Evolutionary conservation across 2,888 invertebrate genomes (phyloP).

Genomic region (Agonopterix subpropinquella): DNA sequence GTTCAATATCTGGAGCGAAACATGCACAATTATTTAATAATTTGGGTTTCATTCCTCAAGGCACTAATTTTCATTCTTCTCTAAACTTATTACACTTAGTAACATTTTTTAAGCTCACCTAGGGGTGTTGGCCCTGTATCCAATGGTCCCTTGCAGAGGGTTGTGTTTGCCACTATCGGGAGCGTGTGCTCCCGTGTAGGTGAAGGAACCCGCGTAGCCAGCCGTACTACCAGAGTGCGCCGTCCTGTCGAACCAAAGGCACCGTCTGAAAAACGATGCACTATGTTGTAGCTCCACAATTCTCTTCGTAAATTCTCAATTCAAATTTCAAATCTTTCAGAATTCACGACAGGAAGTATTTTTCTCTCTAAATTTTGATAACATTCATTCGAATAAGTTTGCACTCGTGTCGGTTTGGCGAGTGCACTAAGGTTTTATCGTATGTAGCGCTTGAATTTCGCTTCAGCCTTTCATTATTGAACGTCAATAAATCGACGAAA

Average conservation of each 20-base stretch:
- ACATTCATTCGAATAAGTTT: slow-evolving; percentile 21
- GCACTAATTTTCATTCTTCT: not conserved
- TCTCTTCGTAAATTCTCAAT: slow-evolving; percentile 1
- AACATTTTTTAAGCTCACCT: slow-evolving; percentile 66
- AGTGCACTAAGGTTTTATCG: slow-evolving; percentile 26
- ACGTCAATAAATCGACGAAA: slow-evolving; percentile 57
- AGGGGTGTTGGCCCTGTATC: slow-evolving; percentile 78
- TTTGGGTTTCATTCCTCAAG: not conserved
- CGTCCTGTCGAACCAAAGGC: slow-evolving; percentile 84
- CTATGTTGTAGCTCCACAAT: slow-evolving; percentile 37
- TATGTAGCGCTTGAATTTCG: slow-evolving; percentile 49
- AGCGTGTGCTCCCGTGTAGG: slow-evolving; percentile 64
- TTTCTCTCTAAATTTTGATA: slow-evolving; percentile 3
- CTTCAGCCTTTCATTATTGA: slow-evolving; percentile 35
- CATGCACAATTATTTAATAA: not conserved
- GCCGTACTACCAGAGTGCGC: slow-evolving; percentile 79
- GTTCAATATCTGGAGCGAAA: too few species aligned
- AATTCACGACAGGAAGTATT: not conserved
- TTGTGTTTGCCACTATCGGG: slow-evolving; percentile 69
- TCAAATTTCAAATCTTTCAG: slow-evolving; percentile 8
- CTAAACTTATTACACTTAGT: not conserved
- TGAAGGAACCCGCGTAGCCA: slow-evolving; percentile 71
- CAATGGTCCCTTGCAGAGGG: slow-evolving; percentile 68
- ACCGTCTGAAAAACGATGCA: slow-evolving; percentile 74
- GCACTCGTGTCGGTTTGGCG: slow-evolving; percentile 28